Conservation (phyloP, 2,888 invertebrate species). For the Axea sp. region DNA sequence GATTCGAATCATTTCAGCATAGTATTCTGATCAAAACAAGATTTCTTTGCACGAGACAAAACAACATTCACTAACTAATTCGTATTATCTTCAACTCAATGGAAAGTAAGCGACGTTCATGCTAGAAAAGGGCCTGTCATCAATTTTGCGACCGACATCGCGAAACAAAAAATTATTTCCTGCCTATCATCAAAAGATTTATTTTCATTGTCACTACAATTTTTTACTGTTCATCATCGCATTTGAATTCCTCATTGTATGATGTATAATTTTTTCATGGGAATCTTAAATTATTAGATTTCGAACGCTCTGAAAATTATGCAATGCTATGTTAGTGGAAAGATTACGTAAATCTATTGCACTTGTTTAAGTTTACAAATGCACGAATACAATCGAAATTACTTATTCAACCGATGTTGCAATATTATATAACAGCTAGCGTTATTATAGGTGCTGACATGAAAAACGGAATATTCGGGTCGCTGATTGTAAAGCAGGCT, state of each 20-base stretch:
- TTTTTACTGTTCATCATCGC: no score
- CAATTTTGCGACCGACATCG: background rate
- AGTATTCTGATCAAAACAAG: conserved; percentile 1
- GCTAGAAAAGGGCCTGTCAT: conserved; percentile 19
- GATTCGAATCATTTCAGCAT: background rate
- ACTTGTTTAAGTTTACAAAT: no score
- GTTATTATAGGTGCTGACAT: conserved; percentile 82
- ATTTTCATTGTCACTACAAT: conserved; percentile 25
- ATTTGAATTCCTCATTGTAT: no score
- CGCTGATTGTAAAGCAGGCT: conserved; percentile 85
- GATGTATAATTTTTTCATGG: no score
- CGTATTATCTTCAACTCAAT: conserved; percentile 21
- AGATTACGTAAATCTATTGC: conserved; percentile 19
- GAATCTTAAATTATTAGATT: no score
- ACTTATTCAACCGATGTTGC: conserved; percentile 13
- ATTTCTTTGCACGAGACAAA: conserved; percentile 18
- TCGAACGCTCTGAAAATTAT: no score
- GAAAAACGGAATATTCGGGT: conserved; percentile 86
- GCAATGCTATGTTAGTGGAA: background rate
- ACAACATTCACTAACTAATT: background rate
- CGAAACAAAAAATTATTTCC: conserved; percentile 12
- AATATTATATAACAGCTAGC: conserved; percentile 14
- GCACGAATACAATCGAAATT: conserved; percentile 5
- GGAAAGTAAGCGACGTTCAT: conserved; percentile 31
- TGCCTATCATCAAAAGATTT: conserved; percentile 3